A percentile compares a stretch with the other conserved stretches of the same genome.
These are phyloP conservation scores for Amniataba percoides DNA, from an alignment of 2,797 vertebrate species.

Conservation along the genomic window DNA sequence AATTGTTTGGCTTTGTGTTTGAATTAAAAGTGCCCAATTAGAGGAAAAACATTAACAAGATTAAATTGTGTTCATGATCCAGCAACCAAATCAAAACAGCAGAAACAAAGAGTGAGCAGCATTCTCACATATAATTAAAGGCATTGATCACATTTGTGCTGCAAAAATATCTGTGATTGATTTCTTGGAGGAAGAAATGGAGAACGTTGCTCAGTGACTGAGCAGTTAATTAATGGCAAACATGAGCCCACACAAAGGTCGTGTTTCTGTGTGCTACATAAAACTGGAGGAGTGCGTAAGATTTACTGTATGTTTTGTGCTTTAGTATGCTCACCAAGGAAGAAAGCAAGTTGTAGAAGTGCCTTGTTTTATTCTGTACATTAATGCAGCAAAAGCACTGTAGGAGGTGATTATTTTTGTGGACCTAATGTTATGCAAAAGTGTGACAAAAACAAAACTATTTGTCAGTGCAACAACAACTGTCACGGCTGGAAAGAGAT, in stretches of 20 bases:
- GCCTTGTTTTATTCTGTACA: background rate
- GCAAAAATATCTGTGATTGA: conserved; percentile 41
- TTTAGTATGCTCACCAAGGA: conserved; percentile 4
- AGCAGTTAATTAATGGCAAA: conserved; percentile 46
- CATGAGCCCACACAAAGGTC: conserved; percentile 15
- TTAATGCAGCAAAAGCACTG: background rate
- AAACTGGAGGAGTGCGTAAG: background rate
- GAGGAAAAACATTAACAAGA: conserved; percentile 15
- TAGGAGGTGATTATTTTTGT: background rate
- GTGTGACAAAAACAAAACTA: background rate
- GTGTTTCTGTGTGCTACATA: conserved; percentile 17
- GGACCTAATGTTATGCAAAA: background rate
- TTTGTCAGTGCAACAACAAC: background rate
- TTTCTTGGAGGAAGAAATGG: conserved; percentile 36
- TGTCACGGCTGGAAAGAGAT: background rate
- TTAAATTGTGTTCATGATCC: conserved; percentile 24
- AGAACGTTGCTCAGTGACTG: conserved; percentile 32
- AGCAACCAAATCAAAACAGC: conserved; percentile 13
- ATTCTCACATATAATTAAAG: conserved; percentile 39
- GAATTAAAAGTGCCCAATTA: conserved; percentile 15
- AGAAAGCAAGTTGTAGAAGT: background rate
- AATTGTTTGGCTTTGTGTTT: conserved; percentile 11
- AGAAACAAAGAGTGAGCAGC: conserved; percentile 10
- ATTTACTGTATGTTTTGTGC: background rate
- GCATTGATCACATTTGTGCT: conserved; percentile 44